Evolutionary conservation across 1,140 invertebrate genomes (phyloP).

Genomic region (Achroia grisella): DNA sequence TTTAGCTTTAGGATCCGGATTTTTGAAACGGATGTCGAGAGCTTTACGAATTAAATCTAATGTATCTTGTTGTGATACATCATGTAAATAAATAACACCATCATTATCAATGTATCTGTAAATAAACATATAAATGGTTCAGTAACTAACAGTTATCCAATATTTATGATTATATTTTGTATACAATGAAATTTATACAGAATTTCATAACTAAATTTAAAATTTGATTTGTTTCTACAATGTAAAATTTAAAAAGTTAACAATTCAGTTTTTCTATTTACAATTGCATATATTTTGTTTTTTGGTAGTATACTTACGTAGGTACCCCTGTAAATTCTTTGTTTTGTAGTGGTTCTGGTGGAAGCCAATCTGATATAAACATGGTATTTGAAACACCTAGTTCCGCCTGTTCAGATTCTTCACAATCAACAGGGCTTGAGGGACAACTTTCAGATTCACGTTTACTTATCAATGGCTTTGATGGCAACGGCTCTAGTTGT

Average conservation of each 20-base stretch:
- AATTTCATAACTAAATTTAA: no score
- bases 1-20: slow-evolving; percentile 55
- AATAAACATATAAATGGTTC: no score
- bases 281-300: no score
- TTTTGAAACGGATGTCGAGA: slow-evolving; percentile 68
- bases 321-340: slow-evolving; percentile 66
- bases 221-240: no score
- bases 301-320: slow-evolving; percentile 43
- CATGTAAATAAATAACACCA: slow-evolving; percentile 73
- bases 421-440: slow-evolving; percentile 12
- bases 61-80: slow-evolving; percentile 51
- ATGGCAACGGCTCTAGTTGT: slow-evolving; percentile 42
- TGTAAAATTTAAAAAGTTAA: no score
- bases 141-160: no score
- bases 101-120: slow-evolving; percentile 76
- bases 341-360: slow-evolving; percentile 38
- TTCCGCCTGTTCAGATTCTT: slow-evolving; percentile 5
- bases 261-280: no score
- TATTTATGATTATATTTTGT: no score
- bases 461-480: slow-evolving; percentile 22
- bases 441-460: slow-evolving; percentile 14
- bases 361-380: slow-evolving; percentile 57
- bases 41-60: slow-evolving; percentile 70
- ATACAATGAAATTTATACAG: no score
- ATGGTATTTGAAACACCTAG: slow-evolving; percentile 23